Base-by-base conservation (phyloP, 2,888 invertebrate genomes). In the Andricus quercusramuli region DNA sequence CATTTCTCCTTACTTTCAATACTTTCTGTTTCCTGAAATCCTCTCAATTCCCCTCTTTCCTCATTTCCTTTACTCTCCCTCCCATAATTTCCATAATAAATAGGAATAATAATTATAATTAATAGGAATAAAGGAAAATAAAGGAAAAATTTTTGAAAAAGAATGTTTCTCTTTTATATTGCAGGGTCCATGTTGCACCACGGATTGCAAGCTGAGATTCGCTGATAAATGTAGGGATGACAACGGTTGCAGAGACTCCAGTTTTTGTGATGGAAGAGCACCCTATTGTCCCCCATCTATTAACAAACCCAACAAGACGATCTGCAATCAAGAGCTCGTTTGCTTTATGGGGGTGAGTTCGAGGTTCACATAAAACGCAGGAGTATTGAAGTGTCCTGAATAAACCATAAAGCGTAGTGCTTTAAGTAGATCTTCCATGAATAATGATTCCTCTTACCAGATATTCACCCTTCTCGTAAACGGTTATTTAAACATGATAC, bases 311-410 rank as follows among this genome's bases (percentile, higher is more conserved):
- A 98, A 99, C 93, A 96, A 98, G 92, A 98, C 98, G 5, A 96
- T 98, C 83, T 99, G 99, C 93, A 99, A 99, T 92, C 97, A 98
- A 92, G 98, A 98, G 92, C 98, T 99, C 90, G 98, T 99, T 80
- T 99, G 99, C 93, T 98, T 97, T 90, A 97, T 97, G 96, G 99
- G 99, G 92, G 97, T 98, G 93, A 95, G 96, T 94, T 51, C 68
- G 20, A 56, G 32, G 15, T 56, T 32, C 51, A 37, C 51, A 51
- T 74, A 32, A 74, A 74, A 74, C 56, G 17, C 13, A 32, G 32
- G 13, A 56, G 13, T n/a, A n/a, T 32, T 51, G 9, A 20, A 56
- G 32, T 17, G 56, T 56, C 56, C 32, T 74, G 22, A 74, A 74
- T 74, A 74, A 74, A 20, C 15, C 56, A 51, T 56, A 32, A 56